A percentile compares a stretch with the other conserved stretches of the same genome.
These are phyloP conservation scores for Apis mellifera DNA, from an alignment of 1,140 invertebrate genomes.

Conservation along the genomic window DNA sequence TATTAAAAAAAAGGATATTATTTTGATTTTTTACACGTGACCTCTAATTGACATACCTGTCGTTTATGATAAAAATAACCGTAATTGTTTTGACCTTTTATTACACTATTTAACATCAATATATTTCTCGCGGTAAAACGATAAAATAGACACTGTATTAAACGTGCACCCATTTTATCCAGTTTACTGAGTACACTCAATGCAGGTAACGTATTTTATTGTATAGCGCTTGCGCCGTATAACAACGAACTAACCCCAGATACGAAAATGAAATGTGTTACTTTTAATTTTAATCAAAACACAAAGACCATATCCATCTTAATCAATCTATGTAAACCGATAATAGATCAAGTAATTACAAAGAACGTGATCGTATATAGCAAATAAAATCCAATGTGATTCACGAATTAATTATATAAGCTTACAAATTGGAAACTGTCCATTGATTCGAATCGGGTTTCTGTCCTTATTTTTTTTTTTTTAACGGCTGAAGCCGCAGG, in stretches of 20 bases:
- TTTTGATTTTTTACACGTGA: neutral
- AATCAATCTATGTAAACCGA: neutral
- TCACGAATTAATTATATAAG: constrained; percentile 42
- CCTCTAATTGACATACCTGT: constrained; percentile 44
- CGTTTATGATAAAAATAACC: constrained; percentile 2
- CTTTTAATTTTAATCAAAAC: neutral
- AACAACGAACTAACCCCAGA: constrained; percentile 38
- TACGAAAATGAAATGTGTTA: neutral
- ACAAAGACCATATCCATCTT: constrained; percentile 9
- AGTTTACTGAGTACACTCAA: constrained; percentile 29
- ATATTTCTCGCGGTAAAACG: constrained; percentile 24
- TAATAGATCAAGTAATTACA: neutral
- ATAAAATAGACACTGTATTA: constrained; percentile 49
- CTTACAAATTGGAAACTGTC: constrained; percentile 53
- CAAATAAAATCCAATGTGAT: neutral
- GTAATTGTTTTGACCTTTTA: neutral
- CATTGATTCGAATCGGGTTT: constrained; percentile 31
- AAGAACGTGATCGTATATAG: neutral
- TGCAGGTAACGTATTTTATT: constrained; percentile 21
- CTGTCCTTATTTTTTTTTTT: constrained; percentile 33
- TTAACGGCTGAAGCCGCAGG: constrained; percentile 33
- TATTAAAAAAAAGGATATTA: no score
- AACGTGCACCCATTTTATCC: constrained; percentile 54
- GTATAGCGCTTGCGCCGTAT: constrained; percentile 50
- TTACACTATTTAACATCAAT: neutral